Base-by-base conservation (phyloP, 2,797 vertebrate species). In the Meriones psammophilus region DNA sequence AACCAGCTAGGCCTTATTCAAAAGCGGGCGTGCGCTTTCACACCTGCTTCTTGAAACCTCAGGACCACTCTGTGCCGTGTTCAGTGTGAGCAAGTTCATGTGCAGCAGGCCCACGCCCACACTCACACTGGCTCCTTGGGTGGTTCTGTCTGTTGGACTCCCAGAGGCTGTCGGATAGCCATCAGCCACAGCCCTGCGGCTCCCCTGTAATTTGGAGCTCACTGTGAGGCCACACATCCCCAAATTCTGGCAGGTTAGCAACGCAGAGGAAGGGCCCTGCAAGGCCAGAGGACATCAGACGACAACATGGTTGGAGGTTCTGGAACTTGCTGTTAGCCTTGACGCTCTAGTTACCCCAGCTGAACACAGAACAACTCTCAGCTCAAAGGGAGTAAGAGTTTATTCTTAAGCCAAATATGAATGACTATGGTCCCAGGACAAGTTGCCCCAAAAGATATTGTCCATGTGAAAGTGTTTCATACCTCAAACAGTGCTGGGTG, bases 241-340 rank as follows among this genome's bases (percentile, higher is more conserved):
- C 10, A 17, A 22, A 36, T 36, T 33, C 58, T 58, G 4, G 9
- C 36, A 26, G 22, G 36, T 36, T 36, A 13, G n/a, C 56, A 50
- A 22, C 22, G 33, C 3, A 2, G 26, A 1, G 5, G 12, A 30
- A 80, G 15, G 69, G 28, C 18, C 46, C 24, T 36, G 30, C 46
- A 33, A 91, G 74, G 68, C 62, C 73, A 20, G 0, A 42, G 8
- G 2, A 24, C 26, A 0, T 88, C 56, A 84, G 79, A 33, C 26
- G 50, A 18, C 1, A 54, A 60, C 22, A 58, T 36, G 0, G 17
- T 8, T 28, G 64, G 30, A n/a, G 30, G 42, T 85, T 88, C 66
- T 80, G 77, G 56, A 92, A 84, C 30, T 76, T 10, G 54, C 50
- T 28, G 92, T 66, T 93, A n/a, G 60, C 69, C 58, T 69, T 71